phyloP scores from a whole-genome alignment of 2,888 invertebrate species.

The Hydropsyche betteni region DNA sequence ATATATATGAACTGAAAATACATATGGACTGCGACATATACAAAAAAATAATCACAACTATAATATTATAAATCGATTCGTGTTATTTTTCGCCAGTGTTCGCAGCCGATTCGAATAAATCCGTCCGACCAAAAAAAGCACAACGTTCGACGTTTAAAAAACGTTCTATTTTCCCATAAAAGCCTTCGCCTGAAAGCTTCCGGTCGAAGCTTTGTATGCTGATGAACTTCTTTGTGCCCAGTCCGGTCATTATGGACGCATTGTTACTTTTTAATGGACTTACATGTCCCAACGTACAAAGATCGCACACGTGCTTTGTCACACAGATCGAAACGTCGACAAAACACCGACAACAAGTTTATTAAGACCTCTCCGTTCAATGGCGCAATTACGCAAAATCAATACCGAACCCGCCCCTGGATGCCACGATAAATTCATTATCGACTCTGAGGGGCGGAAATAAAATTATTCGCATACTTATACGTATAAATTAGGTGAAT shows the following conservation, averaged over 20 bases:
- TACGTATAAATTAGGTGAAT: conserved; percentile 31
- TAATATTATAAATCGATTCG: no score
- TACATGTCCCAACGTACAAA: no score
- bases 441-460: conserved; percentile 32
- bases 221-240: conserved; percentile 28
- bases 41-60: no score
- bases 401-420: no score
- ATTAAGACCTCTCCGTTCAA: not conserved
- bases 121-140: not conserved
- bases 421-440: conserved; percentile 33
- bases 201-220: conserved; percentile 29
- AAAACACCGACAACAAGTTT: not conserved
- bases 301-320: not conserved
- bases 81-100: no score
- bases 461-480: conserved; percentile 42
- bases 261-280: conserved; percentile 18
- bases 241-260: conserved; percentile 16
- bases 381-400: no score
- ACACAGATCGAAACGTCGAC: not conserved
- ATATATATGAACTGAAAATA: no score
- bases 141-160: not conserved
- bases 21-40: no score
- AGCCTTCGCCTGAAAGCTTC: conserved; percentile 20
- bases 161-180: conserved; percentile 1
- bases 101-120: not conserved